Evolutionary conservation across 2,888 invertebrate species (phyloP).

Genomic region (Opisthograptis luteolata): DNA sequence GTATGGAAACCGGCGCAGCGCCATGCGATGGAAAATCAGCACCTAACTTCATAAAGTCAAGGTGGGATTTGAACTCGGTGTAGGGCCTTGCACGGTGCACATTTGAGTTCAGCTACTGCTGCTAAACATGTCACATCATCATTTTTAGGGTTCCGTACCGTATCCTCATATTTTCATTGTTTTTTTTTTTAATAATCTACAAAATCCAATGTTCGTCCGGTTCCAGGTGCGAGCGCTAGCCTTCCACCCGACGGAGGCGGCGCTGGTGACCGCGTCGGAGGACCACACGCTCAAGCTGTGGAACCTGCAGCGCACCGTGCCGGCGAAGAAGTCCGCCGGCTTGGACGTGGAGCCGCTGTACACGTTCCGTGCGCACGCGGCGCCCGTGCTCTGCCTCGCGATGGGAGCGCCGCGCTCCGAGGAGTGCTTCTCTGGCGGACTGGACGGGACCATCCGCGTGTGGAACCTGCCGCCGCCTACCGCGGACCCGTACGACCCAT

Average conservation of each 20-base stretch:
- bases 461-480: slow-evolving; percentile 98
- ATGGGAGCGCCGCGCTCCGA: slow-evolving; percentile 97
- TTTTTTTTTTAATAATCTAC: too few relatives aligned
- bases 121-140: too few relatives aligned
- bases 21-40: too few relatives aligned
- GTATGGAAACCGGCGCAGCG: too few relatives aligned
- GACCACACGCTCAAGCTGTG: slow-evolving; percentile 99
- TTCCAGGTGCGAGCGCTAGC: slow-evolving; percentile 91
- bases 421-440: slow-evolving; percentile 97
- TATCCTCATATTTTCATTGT: too few relatives aligned
- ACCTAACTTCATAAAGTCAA: too few relatives aligned
- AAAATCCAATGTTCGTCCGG: background rate
- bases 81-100: too few relatives aligned
- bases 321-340: slow-evolving; percentile 98
- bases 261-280: slow-evolving; percentile 98
- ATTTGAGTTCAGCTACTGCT: too few relatives aligned
- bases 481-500: slow-evolving; percentile 98
- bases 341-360: slow-evolving; percentile 99
- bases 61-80: too few relatives aligned
- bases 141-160: too few relatives aligned
- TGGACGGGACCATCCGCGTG: slow-evolving; percentile 97
- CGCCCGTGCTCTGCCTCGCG: slow-evolving; percentile 96
- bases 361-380: slow-evolving; percentile 98
- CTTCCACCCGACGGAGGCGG: slow-evolving; percentile 97
- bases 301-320: slow-evolving; percentile 99